A percentile compares a stretch with the other conserved stretches of the same genome.
phyloP scores from a whole-genome alignment of 2,113 vertebrate species.

The Myxocyprinus asiaticus region DNA sequence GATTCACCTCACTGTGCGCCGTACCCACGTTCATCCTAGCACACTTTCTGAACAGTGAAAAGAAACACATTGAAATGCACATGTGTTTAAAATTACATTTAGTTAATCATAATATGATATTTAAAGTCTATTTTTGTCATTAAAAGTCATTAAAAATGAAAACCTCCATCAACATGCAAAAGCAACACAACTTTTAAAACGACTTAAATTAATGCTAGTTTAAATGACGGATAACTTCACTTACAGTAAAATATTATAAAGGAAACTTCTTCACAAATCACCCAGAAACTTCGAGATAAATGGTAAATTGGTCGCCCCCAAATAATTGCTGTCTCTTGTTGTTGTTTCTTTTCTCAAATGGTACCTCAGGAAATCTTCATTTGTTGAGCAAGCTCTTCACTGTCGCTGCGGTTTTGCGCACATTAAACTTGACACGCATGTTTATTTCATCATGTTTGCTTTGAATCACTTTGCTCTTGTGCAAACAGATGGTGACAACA shows the following conservation, averaged over 20 bases:
- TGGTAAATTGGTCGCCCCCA: not conserved
- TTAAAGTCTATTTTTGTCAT: too few relatives aligned
- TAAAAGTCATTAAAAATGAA: too few relatives aligned
- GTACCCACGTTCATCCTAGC: conserved; percentile 84
- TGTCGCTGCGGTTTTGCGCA: not conserved
- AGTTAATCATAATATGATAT: too few relatives aligned
- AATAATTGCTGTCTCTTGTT: not conserved
- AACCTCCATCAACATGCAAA: not conserved
- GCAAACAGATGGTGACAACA: conserved; percentile 70
- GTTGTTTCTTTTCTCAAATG: not conserved
- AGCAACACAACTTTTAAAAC: not conserved
- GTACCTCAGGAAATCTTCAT: not conserved
- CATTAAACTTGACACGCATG: conserved; percentile 12
- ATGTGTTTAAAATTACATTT: too few relatives aligned
- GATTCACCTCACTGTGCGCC: conserved; percentile 96
- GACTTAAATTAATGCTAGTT: too few relatives aligned
- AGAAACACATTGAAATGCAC: not conserved
- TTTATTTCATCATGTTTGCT: conserved; percentile 17
- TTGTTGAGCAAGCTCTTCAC: not conserved
- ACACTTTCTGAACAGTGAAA: conserved; percentile 9
- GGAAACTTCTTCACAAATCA: not conserved
- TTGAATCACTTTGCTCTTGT: conserved; percentile 31
- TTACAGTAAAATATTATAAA: not conserved
- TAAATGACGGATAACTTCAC: not conserved
- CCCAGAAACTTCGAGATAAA: not conserved